phyloP scores from a whole-genome alignment of 2,888 invertebrate species.

The Nasonia oneida region DNA sequence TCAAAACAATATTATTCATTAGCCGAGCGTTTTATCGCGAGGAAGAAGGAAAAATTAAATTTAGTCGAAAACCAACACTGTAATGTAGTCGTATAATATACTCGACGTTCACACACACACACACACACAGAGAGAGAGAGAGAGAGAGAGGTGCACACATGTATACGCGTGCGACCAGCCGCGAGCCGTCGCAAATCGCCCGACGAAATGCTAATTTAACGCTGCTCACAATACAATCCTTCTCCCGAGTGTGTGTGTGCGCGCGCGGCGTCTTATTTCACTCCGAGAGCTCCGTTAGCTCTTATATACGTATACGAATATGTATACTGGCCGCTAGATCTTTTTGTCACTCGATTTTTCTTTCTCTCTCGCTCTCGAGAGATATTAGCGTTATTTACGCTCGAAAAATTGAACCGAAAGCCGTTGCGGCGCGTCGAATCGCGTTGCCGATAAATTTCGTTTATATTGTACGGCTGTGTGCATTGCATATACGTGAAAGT shows the following conservation, averaged over 20 bases:
- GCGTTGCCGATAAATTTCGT: conserved; percentile 53
- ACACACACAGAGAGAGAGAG: no score
- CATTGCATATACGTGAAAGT: not conserved
- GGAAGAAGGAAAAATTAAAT: not conserved
- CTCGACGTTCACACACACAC: not conserved
- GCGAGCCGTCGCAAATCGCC: conserved; percentile 37
- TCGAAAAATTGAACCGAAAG: conserved; percentile 53
- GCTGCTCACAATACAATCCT: conserved; percentile 39
- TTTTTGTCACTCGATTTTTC: conserved; percentile 3
- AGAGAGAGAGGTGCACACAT: not conserved
- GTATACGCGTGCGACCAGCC: not conserved
- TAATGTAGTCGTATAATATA: not conserved
- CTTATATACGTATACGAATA: not conserved
- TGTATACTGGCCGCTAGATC: not conserved
- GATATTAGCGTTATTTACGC: conserved; percentile 56
- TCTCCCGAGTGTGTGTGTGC: not conserved
- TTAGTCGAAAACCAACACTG: not conserved
- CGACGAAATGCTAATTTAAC: conserved; percentile 46
- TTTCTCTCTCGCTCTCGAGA: conserved; percentile 17
- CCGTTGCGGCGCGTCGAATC: conserved; percentile 54
- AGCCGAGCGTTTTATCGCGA: not conserved
- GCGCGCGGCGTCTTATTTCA: conserved; percentile 33
- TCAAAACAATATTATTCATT: not conserved
- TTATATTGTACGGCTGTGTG: conserved; percentile 23
- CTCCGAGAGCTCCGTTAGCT: not conserved